Base-by-base conservation (phyloP, 2,797 vertebrate species). In the Heliangelus exortis region DNA sequence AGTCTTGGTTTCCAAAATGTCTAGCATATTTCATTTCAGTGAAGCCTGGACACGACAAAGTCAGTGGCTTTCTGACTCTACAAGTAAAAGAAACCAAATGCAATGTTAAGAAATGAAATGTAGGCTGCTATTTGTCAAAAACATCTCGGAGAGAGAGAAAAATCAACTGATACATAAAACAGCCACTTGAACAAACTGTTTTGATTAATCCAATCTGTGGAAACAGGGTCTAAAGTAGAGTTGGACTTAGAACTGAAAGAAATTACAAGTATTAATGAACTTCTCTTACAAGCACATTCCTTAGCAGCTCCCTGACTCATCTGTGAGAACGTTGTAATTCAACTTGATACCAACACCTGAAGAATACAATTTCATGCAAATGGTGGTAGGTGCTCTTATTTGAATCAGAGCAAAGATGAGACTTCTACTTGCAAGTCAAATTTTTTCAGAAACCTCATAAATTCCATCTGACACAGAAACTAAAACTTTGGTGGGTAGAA, bases 151-250 rank as follows among this genome's bases (percentile, higher is more conserved):
- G 25, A 21, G 7, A 48, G 5, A 31, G 4, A 25, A 28, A 53
- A 45, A 50, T 15, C 41, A 62, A 4, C 6, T 50, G 54, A 23
- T 84, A 17, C 7, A 6, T 18, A 43, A 87, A 47, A 31, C 26
- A 79, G 63, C 18, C 36, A 68, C 53, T 68, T 33, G 19, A 81
- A 50, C 26, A 45, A 53, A 33, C 7, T 87, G 69, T 71, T 92
- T 28, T 87, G 69, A 76, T 67, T 68, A 92, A 88, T 72, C 74
- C 81, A 76, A 81, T 89, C 81, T 92, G 21, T 34, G 72, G 96
- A 88, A 92, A 74, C 41, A 57, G 36, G 90, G 94, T 73, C 79
- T 93, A 87, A 92, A 87, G 83, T 78, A 90, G 65, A 89, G 77
- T 9, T 53, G 78, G 93, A 93, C 58, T 90, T 86, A 65, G 2